Evolutionary conservation across 1,140 invertebrate genomes (phyloP).

Genomic region (silkworm (Bombyx mori)): ASM3026992v2 NC_085115.1:7666001-7666500

Average conservation of each 20-base stretch:
- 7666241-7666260: slow-evolving; percentile 18
- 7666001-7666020: background rate
- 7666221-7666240: slow-evolving; percentile 31
- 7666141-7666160: slow-evolving; percentile 9
- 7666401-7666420: background rate
- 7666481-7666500: too few relatives aligned
- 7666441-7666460: slow-evolving; percentile 1
- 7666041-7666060: too few relatives aligned
- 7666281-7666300: slow-evolving; percentile 56
- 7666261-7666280: slow-evolving; percentile 25
- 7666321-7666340: slow-evolving; percentile 8
- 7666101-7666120: slow-evolving; percentile 63
- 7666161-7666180: slow-evolving; percentile 33
- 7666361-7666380: background rate
- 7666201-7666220: slow-evolving; percentile 44
- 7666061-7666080: slow-evolving; percentile 5
- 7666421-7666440: background rate
- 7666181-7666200: slow-evolving; percentile 54
- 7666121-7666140: slow-evolving; percentile 60
- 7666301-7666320: slow-evolving; percentile 38
- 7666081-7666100: slow-evolving; percentile 50
- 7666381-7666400: slow-evolving; percentile 2
- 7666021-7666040: background rate
- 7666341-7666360: background rate
- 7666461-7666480: too few relatives aligned